Percentiles rank a stretch among this genome's conserved stretches.
Evolutionary conservation across 1,140 invertebrate species (phyloP).

Genomic region (Brachionus rotundiformis): DNA sequence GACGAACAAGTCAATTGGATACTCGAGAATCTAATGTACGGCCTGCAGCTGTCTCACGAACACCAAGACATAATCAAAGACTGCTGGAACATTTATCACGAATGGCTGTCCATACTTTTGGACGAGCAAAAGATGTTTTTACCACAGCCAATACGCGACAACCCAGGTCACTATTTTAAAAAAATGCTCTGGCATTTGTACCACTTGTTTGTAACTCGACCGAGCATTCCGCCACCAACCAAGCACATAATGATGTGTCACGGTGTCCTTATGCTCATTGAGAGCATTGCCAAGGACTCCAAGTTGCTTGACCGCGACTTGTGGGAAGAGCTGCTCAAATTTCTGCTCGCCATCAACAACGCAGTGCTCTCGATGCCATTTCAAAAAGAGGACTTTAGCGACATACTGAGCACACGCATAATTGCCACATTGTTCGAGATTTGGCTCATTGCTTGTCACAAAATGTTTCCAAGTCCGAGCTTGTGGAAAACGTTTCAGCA

Average conservation of each 20-base stretch:
- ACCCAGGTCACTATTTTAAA: constrained; percentile 85
- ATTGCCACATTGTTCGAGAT: constrained; percentile 90
- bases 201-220: constrained; percentile 90
- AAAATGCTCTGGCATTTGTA: constrained; percentile 89
- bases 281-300: constrained; percentile 79
- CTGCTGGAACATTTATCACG: constrained; percentile 93
- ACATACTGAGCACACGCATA: constrained; percentile 88
- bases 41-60: constrained; percentile 80
- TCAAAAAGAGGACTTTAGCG: constrained; percentile 85
- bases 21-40: constrained; percentile 78
- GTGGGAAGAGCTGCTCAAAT: constrained; percentile 84
- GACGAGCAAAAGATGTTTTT: constrained; percentile 73
- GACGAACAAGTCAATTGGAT: constrained; percentile 47
- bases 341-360: constrained; percentile 88
- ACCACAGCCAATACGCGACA: constrained; percentile 79
- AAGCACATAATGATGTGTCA: constrained; percentile 92
- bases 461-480: constrained; percentile 83
- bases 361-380: constrained; percentile 85
- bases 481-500: constrained; percentile 92
- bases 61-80: constrained; percentile 92
- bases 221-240: constrained; percentile 70
- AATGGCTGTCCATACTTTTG: constrained; percentile 86
- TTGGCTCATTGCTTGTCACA: constrained; percentile 86
- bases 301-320: constrained; percentile 77
- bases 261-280: constrained; percentile 82